Evolutionary conservation across 2,888 invertebrate species (phyloP), one percentile per base, ranked within the genome.

Genomic region (Tinea trinotella): DNA sequence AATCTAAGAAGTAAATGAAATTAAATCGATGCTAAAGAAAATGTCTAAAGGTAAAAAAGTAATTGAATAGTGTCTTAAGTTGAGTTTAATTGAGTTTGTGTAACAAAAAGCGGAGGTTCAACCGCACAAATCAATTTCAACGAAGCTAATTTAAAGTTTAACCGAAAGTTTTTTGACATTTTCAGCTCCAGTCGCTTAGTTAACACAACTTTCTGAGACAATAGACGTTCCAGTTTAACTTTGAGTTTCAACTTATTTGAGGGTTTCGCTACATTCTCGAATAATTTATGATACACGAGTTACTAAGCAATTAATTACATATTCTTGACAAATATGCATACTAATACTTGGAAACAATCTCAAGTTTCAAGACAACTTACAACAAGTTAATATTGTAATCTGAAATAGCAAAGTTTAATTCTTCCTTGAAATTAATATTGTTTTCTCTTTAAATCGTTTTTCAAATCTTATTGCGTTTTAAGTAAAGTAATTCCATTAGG

Each of bases 391-490:
- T 50, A 44, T 49, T 12, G 44, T 30, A 52, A 52, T 52, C 24
- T 52, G 56, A 54, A 55, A 50, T 53, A 52, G 53, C 53, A 44
- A 34, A 52, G 54, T 48, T 54, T 55, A 52, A 56, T 57, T 22
- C 56, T 56, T 56, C 48, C 53, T 18, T 56, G 56, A 57, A 61
- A 56, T 54, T 52, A 24, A 48, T 55, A 54, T 56, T 54, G 57
- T 44, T 56, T 57, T 57, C 46, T 36, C 35, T 55, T 57, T 56
- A 56, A 53, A 57, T 20, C 58, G 57, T 55, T 5, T 15, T 6
- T n/a, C 49, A 56, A 56, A 59, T 60, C 58, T 60, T 56, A 56
- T 57, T 54, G 52, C 52, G 49, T 57, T 56, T 50, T 57, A 57
- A 49, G n/a, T n/a, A n/a, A n/a, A n/a, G n/a, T n/a, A n/a, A n/a